Base-by-base conservation (phyloP, 1,140 invertebrate genomes). In the Amphibalanus amphitrite region DNA sequence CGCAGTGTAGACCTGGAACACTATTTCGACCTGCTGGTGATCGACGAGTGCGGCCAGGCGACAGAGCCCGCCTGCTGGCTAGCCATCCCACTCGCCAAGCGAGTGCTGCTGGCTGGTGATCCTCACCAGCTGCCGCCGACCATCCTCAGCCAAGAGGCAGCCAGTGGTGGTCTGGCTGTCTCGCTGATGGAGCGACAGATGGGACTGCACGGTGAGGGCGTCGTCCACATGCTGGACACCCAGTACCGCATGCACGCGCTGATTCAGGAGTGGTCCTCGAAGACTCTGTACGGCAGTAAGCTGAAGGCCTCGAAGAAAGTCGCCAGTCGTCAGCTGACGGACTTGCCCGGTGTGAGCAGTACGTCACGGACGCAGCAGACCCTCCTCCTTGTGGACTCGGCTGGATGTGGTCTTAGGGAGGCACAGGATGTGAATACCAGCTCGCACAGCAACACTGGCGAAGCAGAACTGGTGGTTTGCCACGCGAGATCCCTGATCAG, bases 21-120 rank as follows among this genome's bases (percentile, higher is more conserved):
- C 82, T 74, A 74, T 83, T 86, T 87, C 77, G 82, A 86, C 76
- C 74, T 86, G 30, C 79, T 82, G 3, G 80, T 86, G 38, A 84
- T 87, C 75, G 86, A 87, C 77, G 86, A 87, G 78, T 85, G 84
- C 75, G 86, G 85, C 20, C 83, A 84, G 78, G 82, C 83, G 69
- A 29, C 30, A 15, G 86, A 87, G 80, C 83, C 83, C 40, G 82
- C 85, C 3, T 86, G 85, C 77, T 87, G 86, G 85, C 82, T 86
- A 69, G 81, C 84, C 1, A 74, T 87, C 28, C 75, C 82, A 30
- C 77, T 77, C 70, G 82, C 79, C 28, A 77, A 77, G 59, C 82
- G 83, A 74, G 80, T 84, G 71, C 77, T 87, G 40, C 76, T 87
- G 73, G 85, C 85, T 74, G 86, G 86, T 33, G 86, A 87, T 74